A percentile compares a stretch with the other conserved stretches of the same genome.
These are phyloP conservation scores for Rhincodon typus DNA, from an alignment of 2,797 vertebrate species.

Conservation along the genomic window DNA sequence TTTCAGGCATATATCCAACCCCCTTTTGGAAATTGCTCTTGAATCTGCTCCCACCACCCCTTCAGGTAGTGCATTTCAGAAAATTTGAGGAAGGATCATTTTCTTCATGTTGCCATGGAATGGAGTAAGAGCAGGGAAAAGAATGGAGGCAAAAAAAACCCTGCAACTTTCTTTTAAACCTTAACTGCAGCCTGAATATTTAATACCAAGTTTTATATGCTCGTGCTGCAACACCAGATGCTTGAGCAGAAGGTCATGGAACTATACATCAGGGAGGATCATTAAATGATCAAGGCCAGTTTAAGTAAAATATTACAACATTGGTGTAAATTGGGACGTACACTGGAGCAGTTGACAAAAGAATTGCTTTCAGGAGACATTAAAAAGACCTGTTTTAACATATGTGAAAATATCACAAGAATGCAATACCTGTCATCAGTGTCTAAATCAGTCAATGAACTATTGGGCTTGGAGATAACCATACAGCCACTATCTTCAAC, in stretches of 20 bases:
- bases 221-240: background rate
- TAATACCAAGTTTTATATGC: background rate
- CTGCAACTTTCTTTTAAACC: background rate
- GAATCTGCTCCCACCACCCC: background rate
- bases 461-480: background rate
- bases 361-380: constrained; percentile 10
- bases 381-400: background rate
- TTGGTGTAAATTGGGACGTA: background rate
- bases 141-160: background rate
- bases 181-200: background rate
- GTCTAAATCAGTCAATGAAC: background rate
- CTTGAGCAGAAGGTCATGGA: background rate
- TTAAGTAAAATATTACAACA: background rate
- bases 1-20: background rate
- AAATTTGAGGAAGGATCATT: background rate
- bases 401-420: background rate
- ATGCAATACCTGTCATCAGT: constrained; percentile 13
- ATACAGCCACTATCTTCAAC: no score
- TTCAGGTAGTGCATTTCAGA: background rate
- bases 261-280: background rate
- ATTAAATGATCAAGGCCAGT: background rate
- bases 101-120: background rate
- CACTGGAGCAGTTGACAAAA: background rate
- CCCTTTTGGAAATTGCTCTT: background rate
- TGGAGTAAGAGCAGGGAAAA: background rate